Percentiles rank a stretch among this genome's conserved stretches.
phyloP scores from a whole-genome alignment of 37 sponge, comb jelly and placozoan species.

The Spongilla lacustris region DNA sequence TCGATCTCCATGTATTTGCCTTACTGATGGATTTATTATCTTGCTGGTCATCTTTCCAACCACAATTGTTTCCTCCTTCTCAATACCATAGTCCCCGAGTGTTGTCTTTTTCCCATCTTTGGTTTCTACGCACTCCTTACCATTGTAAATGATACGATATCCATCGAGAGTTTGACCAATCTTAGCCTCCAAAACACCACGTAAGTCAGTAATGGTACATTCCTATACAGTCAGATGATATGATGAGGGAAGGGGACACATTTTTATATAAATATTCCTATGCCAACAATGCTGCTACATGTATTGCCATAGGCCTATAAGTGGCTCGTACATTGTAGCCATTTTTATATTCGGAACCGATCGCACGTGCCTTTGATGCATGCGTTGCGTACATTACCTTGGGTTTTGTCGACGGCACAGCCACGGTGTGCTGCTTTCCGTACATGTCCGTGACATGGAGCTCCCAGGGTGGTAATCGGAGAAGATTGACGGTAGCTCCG shows the following conservation, averaged over 20 bases:
- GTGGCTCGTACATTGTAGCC: too few relatives aligned
- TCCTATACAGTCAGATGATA: constrained; percentile 8
- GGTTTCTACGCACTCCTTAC: constrained; percentile 21
- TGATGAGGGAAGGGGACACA: background rate
- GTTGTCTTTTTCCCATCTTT: constrained; percentile 38
- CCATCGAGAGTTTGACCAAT: constrained; percentile 24
- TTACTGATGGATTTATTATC: constrained; percentile 68
- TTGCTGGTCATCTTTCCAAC: constrained; percentile 42
- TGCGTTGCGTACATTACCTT: too few relatives aligned
- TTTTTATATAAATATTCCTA: too few relatives aligned
- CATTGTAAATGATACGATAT: constrained; percentile 37
- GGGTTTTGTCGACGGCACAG: constrained; percentile 56
- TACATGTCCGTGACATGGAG: constrained; percentile 45
- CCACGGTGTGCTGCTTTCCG: constrained; percentile 45
- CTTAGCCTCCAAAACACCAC: constrained; percentile 11
- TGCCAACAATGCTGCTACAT: background rate
- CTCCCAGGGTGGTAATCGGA: constrained; percentile 30
- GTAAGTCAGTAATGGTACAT: constrained; percentile 26
- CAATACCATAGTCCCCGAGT: constrained; percentile 44
- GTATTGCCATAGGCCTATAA: too few relatives aligned
- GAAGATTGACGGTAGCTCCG: constrained; percentile 21
- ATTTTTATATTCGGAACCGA: too few relatives aligned
- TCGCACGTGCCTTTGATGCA: too few relatives aligned
- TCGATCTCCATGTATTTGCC: background rate
- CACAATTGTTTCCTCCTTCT: constrained; percentile 41